Percentiles rank a stretch among this genome's conserved stretches.
phyloP scores from a whole-genome alignment of 2,113 vertebrate species.

The human region GRCh38 chr6:130093001-130093500 shows the following conservation, averaged over 20 bases:
- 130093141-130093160: constrained; percentile 1
- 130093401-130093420: not conserved
- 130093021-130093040: not conserved
- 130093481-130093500: not conserved
- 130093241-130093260: not conserved
- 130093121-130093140: constrained; percentile 8
- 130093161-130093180: not conserved
- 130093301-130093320: not conserved
- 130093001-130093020: not conserved
- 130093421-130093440: not conserved
- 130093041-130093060: not conserved
- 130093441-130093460: not conserved
- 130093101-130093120: constrained; percentile 28
- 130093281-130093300: not conserved
- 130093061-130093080: not conserved
- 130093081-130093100: not conserved
- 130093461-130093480: not conserved
- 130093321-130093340: not conserved
- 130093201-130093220: not conserved
- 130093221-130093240: not conserved
- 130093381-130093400: not conserved
- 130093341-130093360: not conserved
- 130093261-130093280: not conserved
- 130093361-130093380: not conserved
- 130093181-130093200: not conserved